Evolutionary conservation across 1,140 invertebrate genomes (phyloP).

Genomic region (Drusus annulatus): DNA sequence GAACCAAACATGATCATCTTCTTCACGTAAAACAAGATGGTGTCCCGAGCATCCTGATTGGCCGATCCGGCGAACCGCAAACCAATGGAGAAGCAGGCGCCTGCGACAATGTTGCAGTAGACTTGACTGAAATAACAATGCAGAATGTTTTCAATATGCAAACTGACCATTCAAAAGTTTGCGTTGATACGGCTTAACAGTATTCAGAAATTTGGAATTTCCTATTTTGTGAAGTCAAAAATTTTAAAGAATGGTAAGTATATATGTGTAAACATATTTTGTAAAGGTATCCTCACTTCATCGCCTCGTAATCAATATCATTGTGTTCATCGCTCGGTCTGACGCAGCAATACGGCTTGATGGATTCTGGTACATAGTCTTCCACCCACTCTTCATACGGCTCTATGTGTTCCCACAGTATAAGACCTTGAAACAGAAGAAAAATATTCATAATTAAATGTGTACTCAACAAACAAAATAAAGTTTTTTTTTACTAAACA

Average conservation of each 20-base stretch:
- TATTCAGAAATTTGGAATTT: too few relatives aligned
- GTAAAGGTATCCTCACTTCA: slow-evolving; percentile 79
- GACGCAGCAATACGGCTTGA: slow-evolving; percentile 80
- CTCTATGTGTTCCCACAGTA: slow-evolving; percentile 89
- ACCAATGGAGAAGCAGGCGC: slow-evolving; percentile 94
- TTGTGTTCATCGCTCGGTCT: slow-evolving; percentile 80
- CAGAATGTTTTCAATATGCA: too few relatives aligned
- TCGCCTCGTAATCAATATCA: slow-evolving; percentile 91
- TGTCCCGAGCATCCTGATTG: slow-evolving; percentile 85
- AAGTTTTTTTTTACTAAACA: too few relatives aligned
- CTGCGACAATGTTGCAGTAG: slow-evolving; percentile 96
- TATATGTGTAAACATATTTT: too few relatives aligned
- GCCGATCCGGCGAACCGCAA: slow-evolving; percentile 95
- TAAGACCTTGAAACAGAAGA: slow-evolving; percentile 71
- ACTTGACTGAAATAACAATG: slow-evolving; percentile 82
- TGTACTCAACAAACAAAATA: too few relatives aligned
- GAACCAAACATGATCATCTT: slow-evolving; percentile 75
- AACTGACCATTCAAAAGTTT: too few relatives aligned
- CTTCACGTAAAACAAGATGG: slow-evolving; percentile 79
- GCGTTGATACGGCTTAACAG: too few relatives aligned
- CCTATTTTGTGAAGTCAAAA: too few relatives aligned
- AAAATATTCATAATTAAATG: too few relatives aligned
- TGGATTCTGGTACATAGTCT: slow-evolving; percentile 84
- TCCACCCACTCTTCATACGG: slow-evolving; percentile 90
- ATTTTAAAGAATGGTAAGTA: too few relatives aligned